Evolutionary conservation across 1,140 invertebrate species (phyloP), one percentile per base, ranked within the genome.

Genomic region (Hormaphis cornu): DNA sequence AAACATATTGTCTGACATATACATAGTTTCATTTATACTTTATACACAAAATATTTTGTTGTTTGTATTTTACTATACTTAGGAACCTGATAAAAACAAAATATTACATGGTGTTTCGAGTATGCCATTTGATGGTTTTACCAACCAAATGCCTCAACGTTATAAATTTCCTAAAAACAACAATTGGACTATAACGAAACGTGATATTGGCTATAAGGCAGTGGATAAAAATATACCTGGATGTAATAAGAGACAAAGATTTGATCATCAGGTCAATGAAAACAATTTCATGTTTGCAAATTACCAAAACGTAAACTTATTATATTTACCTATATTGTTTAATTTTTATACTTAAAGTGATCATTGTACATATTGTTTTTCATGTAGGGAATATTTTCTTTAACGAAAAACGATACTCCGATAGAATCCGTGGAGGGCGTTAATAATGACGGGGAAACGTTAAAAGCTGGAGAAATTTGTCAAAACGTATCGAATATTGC

Each of bases 181-280:
- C n/a, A n/a, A 66, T 22, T 26, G 61, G 1, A 3, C 18, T 48
- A 14, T 66, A 9, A 66, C 50, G 18, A 66, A 66, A 66, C 4
- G 61, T 22, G 61, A 66, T 66, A n/a, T 66, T 30, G 18, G 42
- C 3, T 48, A 66, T 50, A n/a, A n/a, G n/a, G 28, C 8, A 16
- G n/a, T 66, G 14, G 61, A 66, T 35, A 44, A 66, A 24, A 44
- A 66, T 48, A 46, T 42, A 18, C 61, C 61, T 66, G 50, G 61
- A 18, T 44, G 61, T n/a, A n/a, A n/a, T 22, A 66, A 66, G 9
- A 66, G 61, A 24, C 42, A 44, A 18, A 66, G 42, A 50, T 66
- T 66, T 66, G 61, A 66, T 66, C n/a, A n/a, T n/a, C 42, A 48
- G 3, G 24, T 10, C 5, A 44, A 66, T 22, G 61, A 66, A 50